phyloP scores from a whole-genome alignment of 2,888 invertebrate genomes.

The Macrostomum cliftonense region DNA sequence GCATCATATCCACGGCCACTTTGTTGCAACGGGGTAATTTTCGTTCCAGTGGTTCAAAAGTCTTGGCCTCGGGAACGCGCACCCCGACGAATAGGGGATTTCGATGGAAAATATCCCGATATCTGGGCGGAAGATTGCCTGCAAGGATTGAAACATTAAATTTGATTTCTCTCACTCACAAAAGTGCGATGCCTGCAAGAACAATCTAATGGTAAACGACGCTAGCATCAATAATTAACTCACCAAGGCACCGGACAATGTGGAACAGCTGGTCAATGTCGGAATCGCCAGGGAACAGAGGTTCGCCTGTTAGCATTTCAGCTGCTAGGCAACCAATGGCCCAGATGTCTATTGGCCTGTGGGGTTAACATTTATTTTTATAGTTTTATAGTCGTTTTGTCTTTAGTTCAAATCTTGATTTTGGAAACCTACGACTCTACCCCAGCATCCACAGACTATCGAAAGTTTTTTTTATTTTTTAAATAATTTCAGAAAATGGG shows the following conservation, averaged over 20 bases:
- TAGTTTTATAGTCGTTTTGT: too few relatives aligned
- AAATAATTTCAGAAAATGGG: too few relatives aligned
- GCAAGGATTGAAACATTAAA: too few relatives aligned
- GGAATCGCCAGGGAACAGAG: constrained; percentile 68
- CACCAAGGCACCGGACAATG: constrained; percentile 57
- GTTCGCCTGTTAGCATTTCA: constrained; percentile 68
- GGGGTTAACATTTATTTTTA: too few relatives aligned
- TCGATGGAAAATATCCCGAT: constrained; percentile 33
- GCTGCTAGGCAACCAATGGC: constrained; percentile 63
- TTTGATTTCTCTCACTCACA: too few relatives aligned
- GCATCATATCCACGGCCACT: constrained; percentile 58
- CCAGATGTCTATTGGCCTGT: constrained; percentile 57
- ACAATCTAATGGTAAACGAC: background rate
- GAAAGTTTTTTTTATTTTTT: too few relatives aligned
- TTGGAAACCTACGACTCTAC: too few relatives aligned
- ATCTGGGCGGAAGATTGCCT: constrained; percentile 32
- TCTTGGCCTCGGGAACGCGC: constrained; percentile 31
- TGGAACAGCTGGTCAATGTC: constrained; percentile 69
- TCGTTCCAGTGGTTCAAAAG: constrained; percentile 28
- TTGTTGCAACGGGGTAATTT: constrained; percentile 25
- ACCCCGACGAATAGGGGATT: constrained; percentile 35
- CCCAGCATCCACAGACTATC: too few relatives aligned
- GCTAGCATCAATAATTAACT: constrained; percentile 11
- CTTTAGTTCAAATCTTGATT: too few relatives aligned
- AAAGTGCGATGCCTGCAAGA: too few relatives aligned